Percentiles rank a stretch among this genome's conserved stretches.
Evolutionary conservation across 2,888 invertebrate genomes (phyloP).

Genomic region (Plutella xylostella): DNA sequence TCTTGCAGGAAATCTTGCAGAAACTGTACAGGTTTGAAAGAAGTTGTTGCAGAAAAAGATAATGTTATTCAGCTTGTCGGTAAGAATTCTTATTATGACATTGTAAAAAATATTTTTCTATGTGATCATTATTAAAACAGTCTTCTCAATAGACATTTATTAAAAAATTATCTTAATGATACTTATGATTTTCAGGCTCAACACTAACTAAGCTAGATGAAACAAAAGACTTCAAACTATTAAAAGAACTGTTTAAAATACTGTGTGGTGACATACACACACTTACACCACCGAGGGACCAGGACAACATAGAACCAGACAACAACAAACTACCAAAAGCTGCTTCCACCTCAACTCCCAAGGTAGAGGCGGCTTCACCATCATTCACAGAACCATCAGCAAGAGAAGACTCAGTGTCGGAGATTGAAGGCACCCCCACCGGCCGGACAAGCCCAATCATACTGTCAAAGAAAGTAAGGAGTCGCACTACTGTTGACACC

Average conservation of each 20-base stretch:
- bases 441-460: constrained; percentile 53
- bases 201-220: constrained; percentile 37
- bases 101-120: no score
- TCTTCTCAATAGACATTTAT: no score
- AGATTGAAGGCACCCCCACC: constrained; percentile 48
- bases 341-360: not conserved
- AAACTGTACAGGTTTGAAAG: constrained; percentile 34
- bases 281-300: constrained; percentile 16
- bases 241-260: constrained; percentile 39
- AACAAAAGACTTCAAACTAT: constrained; percentile 38
- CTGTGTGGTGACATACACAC: constrained; percentile 30
- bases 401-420: constrained; percentile 38
- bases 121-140: no score
- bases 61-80: constrained; percentile 40
- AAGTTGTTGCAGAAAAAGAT: constrained; percentile 36
- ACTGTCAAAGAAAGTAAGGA: constrained; percentile 31
- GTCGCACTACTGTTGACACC: constrained; percentile 8
- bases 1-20: constrained; percentile 37
- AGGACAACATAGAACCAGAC: constrained; percentile 13
- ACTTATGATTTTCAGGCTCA: constrained; percentile 38
- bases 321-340: not conserved
- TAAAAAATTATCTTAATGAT: no score
- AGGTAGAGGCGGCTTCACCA: not conserved
- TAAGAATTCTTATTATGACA: constrained; percentile 22
- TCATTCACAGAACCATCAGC: constrained; percentile 9